Base-by-base conservation (phyloP, 2,797 vertebrate species). In the Pteropus rufus region DNA sequence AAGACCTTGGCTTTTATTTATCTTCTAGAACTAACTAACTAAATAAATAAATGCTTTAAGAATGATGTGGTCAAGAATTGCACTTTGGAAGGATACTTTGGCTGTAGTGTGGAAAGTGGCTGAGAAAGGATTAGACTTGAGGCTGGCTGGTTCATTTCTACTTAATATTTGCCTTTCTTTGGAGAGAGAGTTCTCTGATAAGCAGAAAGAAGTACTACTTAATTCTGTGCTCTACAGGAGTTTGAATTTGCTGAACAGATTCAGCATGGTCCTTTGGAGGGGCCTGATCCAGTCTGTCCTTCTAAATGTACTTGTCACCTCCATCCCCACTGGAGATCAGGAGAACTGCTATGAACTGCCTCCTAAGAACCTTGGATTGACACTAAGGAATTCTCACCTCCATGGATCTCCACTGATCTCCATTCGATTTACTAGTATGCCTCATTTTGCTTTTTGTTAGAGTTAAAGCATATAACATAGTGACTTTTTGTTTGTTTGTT, bases 391-490 rank as follows among this genome's bases (percentile, higher is more conserved):
- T 72, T 24, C 36, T 69, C 36, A 62, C 72, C 54, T 77, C 46
- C 36, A 11, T 73, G 29, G 29, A 73, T 89, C n/a, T 16, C 34
- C n/a, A 10, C 18, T 73, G 24, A 73, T 89, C 36, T 16, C 34
- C 46, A 24, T 88, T 73, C 65, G 79, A 91, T 62, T 94, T 29
- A 79, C 67, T 41, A 10, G 23, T 23, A 60, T 91, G 34, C 39
- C 58, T 73, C 18, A 15, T 92, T 92, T 94, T 95, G 34, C 62
- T 77, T 89, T 81, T 81, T 83, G 44, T 62, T 23, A 2, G 29
- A 90, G 58, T 79, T 84, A 58, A 93, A 65, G 90, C 83, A 76
- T 73, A 75, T 44, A 94, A 83, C 49, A 82, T 77, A 29, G 54
- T 95, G 34, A 34, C 8, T 83, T 72, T 60, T 79, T 56, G 54